Percentiles rank a stretch among this genome's conserved stretches.
These are phyloP conservation scores for Listronotus bonariensis DNA, from an alignment of 1,140 invertebrate genomes.

Conservation along the genomic window DNA sequence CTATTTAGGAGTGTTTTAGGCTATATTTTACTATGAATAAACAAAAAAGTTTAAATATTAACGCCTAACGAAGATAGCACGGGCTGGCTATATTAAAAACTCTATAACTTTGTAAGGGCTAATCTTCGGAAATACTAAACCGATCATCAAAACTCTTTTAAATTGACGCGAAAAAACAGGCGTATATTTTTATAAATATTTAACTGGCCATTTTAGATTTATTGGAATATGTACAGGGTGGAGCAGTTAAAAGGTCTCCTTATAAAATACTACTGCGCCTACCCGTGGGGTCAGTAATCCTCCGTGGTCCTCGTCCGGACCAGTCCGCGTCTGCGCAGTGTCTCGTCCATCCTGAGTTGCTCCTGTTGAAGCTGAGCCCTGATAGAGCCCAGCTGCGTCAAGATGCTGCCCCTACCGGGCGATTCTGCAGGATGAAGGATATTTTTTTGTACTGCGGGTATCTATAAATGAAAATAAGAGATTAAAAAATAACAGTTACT, in stretches of 20 bases:
- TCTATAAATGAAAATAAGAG: slow-evolving; percentile 44
- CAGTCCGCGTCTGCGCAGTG: slow-evolving; percentile 48
- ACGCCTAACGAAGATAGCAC: too few relatives aligned
- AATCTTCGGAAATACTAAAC: too few relatives aligned
- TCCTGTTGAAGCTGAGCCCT: slow-evolving; percentile 62
- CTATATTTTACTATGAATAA: too few relatives aligned
- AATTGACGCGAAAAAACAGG: too few relatives aligned
- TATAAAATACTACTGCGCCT: slow-evolving; percentile 56
- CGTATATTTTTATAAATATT: too few relatives aligned
- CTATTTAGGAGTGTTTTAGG: too few relatives aligned
- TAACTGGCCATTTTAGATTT: too few relatives aligned
- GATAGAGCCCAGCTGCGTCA: slow-evolving; percentile 64
- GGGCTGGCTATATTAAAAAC: too few relatives aligned
- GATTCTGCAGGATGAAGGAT: slow-evolving; percentile 59
- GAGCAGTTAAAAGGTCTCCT: slow-evolving; percentile 61
- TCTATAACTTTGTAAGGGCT: too few relatives aligned
- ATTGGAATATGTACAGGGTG: slow-evolving; percentile 26
- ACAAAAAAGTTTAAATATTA: too few relatives aligned
- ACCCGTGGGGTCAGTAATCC: slow-evolving; percentile 37
- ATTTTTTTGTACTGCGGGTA: slow-evolving; percentile 62
- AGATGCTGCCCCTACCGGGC: slow-evolving; percentile 58
- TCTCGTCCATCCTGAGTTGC: slow-evolving; percentile 60
- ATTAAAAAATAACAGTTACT: slow-evolving; percentile 40
- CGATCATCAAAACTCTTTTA: too few relatives aligned
- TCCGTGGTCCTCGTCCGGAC: slow-evolving; percentile 44